phyloP scores from a whole-genome alignment of 1,140 invertebrate species.

The Aradophagus sp. region DNA sequence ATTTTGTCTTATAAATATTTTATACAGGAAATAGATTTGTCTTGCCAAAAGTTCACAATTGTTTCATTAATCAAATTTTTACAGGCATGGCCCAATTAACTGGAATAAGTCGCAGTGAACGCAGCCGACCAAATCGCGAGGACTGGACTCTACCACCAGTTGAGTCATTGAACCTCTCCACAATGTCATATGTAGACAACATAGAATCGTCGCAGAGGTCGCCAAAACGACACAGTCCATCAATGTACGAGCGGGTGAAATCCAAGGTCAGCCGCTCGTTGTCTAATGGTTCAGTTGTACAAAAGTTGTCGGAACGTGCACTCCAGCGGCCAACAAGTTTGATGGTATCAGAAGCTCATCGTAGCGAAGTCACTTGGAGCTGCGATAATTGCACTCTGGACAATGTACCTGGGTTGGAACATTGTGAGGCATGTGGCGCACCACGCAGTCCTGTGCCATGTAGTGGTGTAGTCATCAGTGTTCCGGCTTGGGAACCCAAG shows the following conservation, averaged over 20 bases:
- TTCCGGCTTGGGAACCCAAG: constrained; percentile 74
- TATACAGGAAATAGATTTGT: no score
- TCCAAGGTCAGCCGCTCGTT: constrained; percentile 77
- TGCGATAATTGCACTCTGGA: constrained; percentile 78
- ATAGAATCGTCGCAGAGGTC: constrained; percentile 68
- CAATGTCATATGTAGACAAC: constrained; percentile 62
- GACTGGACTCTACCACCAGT: constrained; percentile 68
- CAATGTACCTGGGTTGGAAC: constrained; percentile 73
- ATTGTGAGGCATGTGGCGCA: constrained; percentile 80
- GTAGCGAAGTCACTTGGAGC: constrained; percentile 74
- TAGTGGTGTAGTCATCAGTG: constrained; percentile 75
- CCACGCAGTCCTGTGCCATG: constrained; percentile 75
- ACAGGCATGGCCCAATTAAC: constrained; percentile 71
- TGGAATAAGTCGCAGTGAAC: constrained; percentile 66
- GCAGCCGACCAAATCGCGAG: constrained; percentile 62
- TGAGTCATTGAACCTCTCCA: constrained; percentile 64
- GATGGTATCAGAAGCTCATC: constrained; percentile 65
- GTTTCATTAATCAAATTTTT: neutral
- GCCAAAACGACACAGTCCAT: constrained; percentile 75
- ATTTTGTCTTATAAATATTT: no score
- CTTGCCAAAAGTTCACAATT: no score
- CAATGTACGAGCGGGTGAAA: constrained; percentile 78
- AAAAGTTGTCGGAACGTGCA: constrained; percentile 63
- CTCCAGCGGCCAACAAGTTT: constrained; percentile 68
- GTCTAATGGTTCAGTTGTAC: constrained; percentile 74